phyloP scores from a whole-genome alignment of 2,113 vertebrate species.

The Falcunculus frontatus region DNA sequence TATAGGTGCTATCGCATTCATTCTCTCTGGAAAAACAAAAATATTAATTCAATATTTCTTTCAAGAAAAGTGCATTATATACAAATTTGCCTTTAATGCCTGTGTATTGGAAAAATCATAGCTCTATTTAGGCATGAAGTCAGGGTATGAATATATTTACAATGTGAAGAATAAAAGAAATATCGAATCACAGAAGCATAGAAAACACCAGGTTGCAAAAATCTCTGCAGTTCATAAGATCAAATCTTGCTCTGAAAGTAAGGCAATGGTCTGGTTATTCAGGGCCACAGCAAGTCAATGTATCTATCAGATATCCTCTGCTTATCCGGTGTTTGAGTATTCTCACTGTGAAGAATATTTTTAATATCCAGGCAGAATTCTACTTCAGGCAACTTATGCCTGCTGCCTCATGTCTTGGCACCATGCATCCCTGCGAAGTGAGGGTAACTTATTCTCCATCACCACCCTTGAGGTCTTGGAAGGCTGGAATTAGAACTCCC shows the following conservation, averaged over 20 bases:
- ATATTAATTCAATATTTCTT: not conserved
- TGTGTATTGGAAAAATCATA: not conserved
- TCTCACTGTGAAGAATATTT: not conserved
- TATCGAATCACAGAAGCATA: not conserved
- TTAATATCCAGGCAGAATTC: not conserved
- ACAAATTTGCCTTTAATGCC: not conserved
- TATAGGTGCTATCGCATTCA: not conserved
- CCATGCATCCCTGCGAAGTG: not conserved
- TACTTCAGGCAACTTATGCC: not conserved
- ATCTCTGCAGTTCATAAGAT: not conserved
- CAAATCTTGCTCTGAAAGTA: not conserved
- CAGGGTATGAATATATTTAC: not conserved
- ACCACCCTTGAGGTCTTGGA: not conserved
- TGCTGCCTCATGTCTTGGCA: not conserved
- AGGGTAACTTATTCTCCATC: not conserved
- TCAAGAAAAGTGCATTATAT: not conserved
- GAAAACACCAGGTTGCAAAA: not conserved
- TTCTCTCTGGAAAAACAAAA: not conserved
- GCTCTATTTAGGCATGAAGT: not conserved
- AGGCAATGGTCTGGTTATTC: not conserved
- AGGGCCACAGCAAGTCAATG: not conserved
- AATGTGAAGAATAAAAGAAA: not conserved
- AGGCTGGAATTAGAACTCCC: not conserved
- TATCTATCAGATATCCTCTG: too few relatives aligned
- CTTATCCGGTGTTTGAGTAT: not conserved